Evolutionary conservation across 2,888 invertebrate species (phyloP), one percentile per base, ranked within the genome.

Genomic region (Drosophila ustulata): DNA sequence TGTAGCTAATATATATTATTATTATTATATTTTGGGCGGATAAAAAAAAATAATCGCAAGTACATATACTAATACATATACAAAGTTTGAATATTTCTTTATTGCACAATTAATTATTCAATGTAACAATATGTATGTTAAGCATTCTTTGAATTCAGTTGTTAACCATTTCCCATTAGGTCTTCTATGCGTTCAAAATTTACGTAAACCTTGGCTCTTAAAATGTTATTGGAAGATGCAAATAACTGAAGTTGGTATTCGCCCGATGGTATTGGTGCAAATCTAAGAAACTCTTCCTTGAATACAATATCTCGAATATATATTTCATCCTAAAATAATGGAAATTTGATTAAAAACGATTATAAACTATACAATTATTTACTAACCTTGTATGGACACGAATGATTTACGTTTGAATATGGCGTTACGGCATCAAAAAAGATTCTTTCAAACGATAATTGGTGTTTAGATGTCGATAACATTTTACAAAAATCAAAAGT

Each of bases 341-440:
- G 1, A 11, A n/a, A 37, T 37, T 37, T n/a, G 1, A n/a, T 37
- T 37, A 5, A 37, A 11, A n/a, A 30, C 30, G 6, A 11, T 34
- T 5, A 13, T 18, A 18, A 2, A 7, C 7, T 13, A 18, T 3
- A 9, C 7, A 5, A 25, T 30, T 32, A 0, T 49, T 9, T 11
- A 41, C 59, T 51, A 26, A 65, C 69, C 25, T 59, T 4, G 46
- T 64, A 71, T 0, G 74, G 75, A 7, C 75, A 74, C 0, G 59
- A 25, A 23, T 74, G 71, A 43, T 75, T 64, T 0, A 75, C 0
- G 18, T 74, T 74, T 0, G 75, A 56, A 0, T 25, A n/a, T 0
- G 6, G 5, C 1, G 0, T 0, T 0, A 68, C 0, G 0, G 1
- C 1, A 18, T 56, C 53, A 0, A 6, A 0, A 0, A 57, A 0